Evolutionary conservation across 2,113 vertebrate species (phyloP).

Genomic region (Phalacrocorax brasilianus): DNA sequence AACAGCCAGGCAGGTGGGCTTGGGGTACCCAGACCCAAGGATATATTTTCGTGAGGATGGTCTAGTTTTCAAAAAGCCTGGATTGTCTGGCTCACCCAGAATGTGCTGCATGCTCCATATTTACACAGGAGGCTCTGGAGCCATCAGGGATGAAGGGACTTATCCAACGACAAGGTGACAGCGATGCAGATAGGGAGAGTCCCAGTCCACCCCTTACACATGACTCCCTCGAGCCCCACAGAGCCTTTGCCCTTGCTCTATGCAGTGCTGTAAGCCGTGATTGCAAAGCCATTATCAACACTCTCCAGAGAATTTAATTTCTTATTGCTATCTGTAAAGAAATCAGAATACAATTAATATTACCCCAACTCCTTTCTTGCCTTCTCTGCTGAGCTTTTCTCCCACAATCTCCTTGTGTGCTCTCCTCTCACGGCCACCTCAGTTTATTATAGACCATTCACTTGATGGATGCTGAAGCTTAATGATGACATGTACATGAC

Average conservation of each 20-base stretch:
- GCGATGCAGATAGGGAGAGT: not conserved
- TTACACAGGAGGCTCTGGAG: not conserved
- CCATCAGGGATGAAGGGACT: not conserved
- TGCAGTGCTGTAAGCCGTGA: too few species aligned
- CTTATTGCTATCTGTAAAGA: not conserved
- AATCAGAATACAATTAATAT: not conserved
- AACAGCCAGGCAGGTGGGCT: not conserved
- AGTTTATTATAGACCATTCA: not conserved
- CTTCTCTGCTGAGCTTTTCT: not conserved
- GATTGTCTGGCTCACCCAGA: not conserved
- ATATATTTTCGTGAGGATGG: not conserved
- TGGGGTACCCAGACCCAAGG: not conserved
- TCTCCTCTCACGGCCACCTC: not conserved
- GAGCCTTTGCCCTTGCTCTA: not conserved
- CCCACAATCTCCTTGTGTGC: too few species aligned
- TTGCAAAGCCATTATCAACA: not conserved
- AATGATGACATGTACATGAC: not conserved
- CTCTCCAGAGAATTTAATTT: not conserved
- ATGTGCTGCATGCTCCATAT: not conserved
- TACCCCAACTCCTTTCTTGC: not conserved
- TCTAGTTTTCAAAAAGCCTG: not conserved
- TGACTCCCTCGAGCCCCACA: not conserved
- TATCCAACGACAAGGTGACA: not conserved
- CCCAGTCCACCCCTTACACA: not conserved
- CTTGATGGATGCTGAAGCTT: not conserved